Evolutionary conservation across 2,888 invertebrate genomes (phyloP), one percentile per base, ranked within the genome.

Genomic region (Empis stercorea): DNA sequence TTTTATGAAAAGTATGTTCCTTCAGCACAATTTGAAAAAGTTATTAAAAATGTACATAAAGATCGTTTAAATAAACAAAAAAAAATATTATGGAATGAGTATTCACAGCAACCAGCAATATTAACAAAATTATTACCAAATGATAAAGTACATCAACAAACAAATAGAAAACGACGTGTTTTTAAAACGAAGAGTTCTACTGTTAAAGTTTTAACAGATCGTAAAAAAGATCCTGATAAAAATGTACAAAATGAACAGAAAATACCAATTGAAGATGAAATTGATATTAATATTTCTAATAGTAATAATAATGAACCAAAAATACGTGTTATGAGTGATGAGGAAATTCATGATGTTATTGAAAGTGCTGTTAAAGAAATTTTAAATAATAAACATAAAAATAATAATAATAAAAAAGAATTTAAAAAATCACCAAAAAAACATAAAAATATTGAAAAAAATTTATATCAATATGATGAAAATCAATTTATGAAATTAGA

Each of bases 351-450:
- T 27, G 48, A 48, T 40, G 49, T 50, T 16, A 47, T 52, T 9
- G 52, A 52, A 42, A 43, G 10, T 30, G 52, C 48, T 4, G 48
- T 50, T 20, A 46, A 42, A 41, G 49, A 52, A 37, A 45, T 52
- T 16, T 36, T 15, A 15, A 9, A 36, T 14, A 15, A 36, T 15
- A 36, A 14, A 6, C 4, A 27, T 27, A 27, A 27, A 6, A 9
- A 27, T 27, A 27, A 27, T 27, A 9, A 27, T 27, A 27, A 27
- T 7, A 27, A 27, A 6, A 27, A 27, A 20, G 5, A 20, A 20
- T 20, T 5, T 20, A 5, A 20, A 10, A 32, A 32, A 11, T 11
- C 13, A 11, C n/a, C 4, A n/a, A 32, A 32, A 32, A n/a, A 32
- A 11, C 5, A 34, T 32, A 32, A 32, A 13, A 32, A 34, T 34